These are phyloP conservation scores for Apotomis capreana DNA, from an alignment of 2,888 invertebrate species.

Conservation along the genomic window DNA sequence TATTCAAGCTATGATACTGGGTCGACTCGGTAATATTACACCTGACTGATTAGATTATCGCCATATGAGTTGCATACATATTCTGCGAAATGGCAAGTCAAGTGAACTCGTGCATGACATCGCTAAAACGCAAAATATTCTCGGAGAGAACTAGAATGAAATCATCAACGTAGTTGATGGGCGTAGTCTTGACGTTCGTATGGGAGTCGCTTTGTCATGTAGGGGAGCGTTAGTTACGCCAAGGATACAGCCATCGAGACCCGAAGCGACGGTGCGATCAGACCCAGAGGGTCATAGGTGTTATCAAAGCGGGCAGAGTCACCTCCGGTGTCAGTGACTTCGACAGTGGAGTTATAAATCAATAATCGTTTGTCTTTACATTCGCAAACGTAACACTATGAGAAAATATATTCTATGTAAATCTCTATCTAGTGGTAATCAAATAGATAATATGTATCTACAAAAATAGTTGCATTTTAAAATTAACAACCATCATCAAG, in stretches of 20 bases:
- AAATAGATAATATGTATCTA: conserved; percentile 79
- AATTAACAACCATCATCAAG: conserved; percentile 63
- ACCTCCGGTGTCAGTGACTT: conserved; percentile 56
- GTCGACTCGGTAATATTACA: conserved; percentile 36
- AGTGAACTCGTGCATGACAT: conserved; percentile 76
- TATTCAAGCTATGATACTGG: conserved; percentile 19
- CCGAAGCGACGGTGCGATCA: neutral
- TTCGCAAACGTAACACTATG: conserved; percentile 76
- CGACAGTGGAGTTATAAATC: conserved; percentile 68
- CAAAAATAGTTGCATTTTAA: conserved; percentile 82
- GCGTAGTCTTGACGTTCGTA: conserved; percentile 24
- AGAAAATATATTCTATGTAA: conserved; percentile 74
- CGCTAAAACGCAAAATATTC: conserved; percentile 69
- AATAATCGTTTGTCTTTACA: conserved; percentile 62
- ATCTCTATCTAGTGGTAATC: conserved; percentile 79
- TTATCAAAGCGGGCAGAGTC: conserved; percentile 48
- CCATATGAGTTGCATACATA: conserved; percentile 78
- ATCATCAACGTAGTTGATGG: conserved; percentile 39
- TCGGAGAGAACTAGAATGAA: conserved; percentile 60
- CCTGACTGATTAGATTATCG: conserved; percentile 65
- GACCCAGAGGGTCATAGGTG: neutral
- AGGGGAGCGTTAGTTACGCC: conserved; percentile 16
- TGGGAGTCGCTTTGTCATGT: conserved; percentile 8
- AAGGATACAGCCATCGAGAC: conserved; percentile 6
- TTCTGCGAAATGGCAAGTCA: conserved; percentile 71